A percentile compares a stretch with the other conserved stretches of the same genome.
Conservation (phyloP, 2,797 vertebrate species). For the Enteromius unitaeniatus region DNA sequence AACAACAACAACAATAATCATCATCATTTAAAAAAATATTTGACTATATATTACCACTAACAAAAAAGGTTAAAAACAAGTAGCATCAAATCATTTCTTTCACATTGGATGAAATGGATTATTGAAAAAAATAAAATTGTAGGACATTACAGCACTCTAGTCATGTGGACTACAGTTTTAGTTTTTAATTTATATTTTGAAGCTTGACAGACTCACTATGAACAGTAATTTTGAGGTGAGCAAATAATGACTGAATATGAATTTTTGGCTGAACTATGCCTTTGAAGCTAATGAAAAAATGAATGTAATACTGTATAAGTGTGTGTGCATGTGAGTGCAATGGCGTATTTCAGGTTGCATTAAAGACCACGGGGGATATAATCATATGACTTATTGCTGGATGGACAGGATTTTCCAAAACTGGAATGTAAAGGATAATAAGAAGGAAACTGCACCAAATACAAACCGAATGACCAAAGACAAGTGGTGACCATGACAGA, state of each 20-base stretch:
- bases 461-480: slow-evolving; percentile 75
- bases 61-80: background rate
- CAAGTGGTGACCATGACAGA: slow-evolving; percentile 70
- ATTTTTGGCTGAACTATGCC: slow-evolving; percentile 13
- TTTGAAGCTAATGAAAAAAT: slow-evolving; percentile 52
- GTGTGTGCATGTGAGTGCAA: slow-evolving; percentile 40
- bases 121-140: background rate
- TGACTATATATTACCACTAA: background rate
- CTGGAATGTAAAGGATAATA: slow-evolving; percentile 75
- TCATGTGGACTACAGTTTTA: background rate
- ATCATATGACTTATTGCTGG: slow-evolving; percentile 71
- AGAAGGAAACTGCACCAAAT: slow-evolving; percentile 64
- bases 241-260: background rate
- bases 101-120: background rate
- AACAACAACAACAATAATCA: background rate
- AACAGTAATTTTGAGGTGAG: background rate
- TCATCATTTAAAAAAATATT: background rate
- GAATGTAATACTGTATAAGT: slow-evolving; percentile 55
- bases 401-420: slow-evolving; percentile 76
- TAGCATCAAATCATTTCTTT: background rate
- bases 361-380: slow-evolving; percentile 75
- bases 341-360: slow-evolving; percentile 62
- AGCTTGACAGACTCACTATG: background rate
- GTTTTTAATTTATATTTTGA: background rate
- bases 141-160: background rate